Conservation (phyloP, 2,113 vertebrate genomes). For the Hypomesus transpacificus region DNA sequence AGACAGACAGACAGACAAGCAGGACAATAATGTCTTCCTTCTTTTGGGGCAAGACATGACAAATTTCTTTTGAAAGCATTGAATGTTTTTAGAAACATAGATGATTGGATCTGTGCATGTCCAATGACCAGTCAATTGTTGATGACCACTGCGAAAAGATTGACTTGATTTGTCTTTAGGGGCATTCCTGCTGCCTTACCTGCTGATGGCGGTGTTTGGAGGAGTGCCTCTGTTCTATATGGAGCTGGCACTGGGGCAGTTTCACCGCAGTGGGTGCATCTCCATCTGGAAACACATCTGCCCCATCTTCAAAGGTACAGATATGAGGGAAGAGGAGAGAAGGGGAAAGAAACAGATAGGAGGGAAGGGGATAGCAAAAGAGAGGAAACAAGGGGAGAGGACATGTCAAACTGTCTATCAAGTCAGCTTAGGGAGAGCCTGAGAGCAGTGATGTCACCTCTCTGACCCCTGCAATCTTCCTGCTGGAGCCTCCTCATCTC, state of each 20-base stretch:
- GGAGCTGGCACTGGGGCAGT: slow-evolving; percentile 96
- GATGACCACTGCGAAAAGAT: too few species aligned
- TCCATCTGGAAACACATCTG: slow-evolving; percentile 98
- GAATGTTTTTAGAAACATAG: too few species aligned
- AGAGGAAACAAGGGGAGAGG: neutral
- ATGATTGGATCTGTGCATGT: too few species aligned
- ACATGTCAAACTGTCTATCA: neutral
- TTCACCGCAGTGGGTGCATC: slow-evolving; percentile 94
- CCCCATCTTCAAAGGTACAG: slow-evolving; percentile 96
- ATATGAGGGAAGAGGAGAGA: neutral
- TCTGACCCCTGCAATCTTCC: neutral
- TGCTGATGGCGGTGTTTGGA: slow-evolving; percentile 95
- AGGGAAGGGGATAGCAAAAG: neutral
- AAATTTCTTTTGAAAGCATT: too few species aligned
- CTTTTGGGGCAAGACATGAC: neutral
- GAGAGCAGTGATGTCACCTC: slow-evolving; percentile 45
- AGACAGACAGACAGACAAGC: neutral
- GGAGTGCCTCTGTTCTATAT: slow-evolving; percentile 98
- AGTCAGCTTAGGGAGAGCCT: neutral
- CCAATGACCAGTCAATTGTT: too few species aligned
- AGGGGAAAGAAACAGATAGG: neutral
- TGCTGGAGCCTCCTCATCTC: neutral
- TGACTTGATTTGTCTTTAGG: slow-evolving; percentile 65
- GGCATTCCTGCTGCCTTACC: slow-evolving; percentile 93
- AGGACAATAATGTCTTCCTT: slow-evolving; percentile 3